phyloP scores from a whole-genome alignment of 2,888 invertebrate genomes.

The Epinotia bilunana region DNA sequence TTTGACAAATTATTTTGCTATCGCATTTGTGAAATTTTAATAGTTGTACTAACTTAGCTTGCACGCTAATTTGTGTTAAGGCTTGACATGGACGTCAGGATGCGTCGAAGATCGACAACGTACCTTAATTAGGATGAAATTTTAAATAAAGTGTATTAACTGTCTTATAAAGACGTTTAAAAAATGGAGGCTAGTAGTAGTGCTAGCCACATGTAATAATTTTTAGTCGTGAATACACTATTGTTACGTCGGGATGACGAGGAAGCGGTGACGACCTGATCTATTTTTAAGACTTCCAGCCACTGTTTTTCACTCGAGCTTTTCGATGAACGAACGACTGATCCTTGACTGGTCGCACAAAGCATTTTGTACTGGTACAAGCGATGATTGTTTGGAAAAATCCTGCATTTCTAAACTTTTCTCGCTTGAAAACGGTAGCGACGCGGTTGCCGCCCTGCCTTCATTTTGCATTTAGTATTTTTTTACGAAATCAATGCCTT shows the following conservation, averaged over 20 bases:
- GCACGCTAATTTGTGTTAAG: conserved; percentile 64
- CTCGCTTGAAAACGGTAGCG: conserved; percentile 27
- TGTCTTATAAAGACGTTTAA: conserved; percentile 74
- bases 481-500: conserved; percentile 18
- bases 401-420: conserved; percentile 63
- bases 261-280: conserved; percentile 17
- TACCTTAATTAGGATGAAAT: conserved; percentile 65
- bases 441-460: conserved; percentile 16
- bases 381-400: conserved; percentile 53
- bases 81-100: conserved; percentile 69
- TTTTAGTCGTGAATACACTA: conserved; percentile 64
- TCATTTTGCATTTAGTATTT: conserved; percentile 25
- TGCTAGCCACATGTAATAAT: conserved; percentile 61
- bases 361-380: conserved; percentile 31
- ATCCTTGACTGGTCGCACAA: conserved; percentile 49
- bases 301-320: conserved; percentile 58
- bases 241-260: conserved; percentile 39
- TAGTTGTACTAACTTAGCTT: conserved; percentile 67
- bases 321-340: conserved; percentile 44
- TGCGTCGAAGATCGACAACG: conserved; percentile 51
- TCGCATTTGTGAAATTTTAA: conserved; percentile 68
- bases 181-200: conserved; percentile 64
- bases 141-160: conserved; percentile 65
- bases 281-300: conserved; percentile 32
- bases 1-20: conserved; percentile 80